A percentile compares a stretch with the other conserved stretches of the same genome.
Evolutionary conservation across 2,888 invertebrate species (phyloP).

Genomic region (Pedicia rivosa): DNA sequence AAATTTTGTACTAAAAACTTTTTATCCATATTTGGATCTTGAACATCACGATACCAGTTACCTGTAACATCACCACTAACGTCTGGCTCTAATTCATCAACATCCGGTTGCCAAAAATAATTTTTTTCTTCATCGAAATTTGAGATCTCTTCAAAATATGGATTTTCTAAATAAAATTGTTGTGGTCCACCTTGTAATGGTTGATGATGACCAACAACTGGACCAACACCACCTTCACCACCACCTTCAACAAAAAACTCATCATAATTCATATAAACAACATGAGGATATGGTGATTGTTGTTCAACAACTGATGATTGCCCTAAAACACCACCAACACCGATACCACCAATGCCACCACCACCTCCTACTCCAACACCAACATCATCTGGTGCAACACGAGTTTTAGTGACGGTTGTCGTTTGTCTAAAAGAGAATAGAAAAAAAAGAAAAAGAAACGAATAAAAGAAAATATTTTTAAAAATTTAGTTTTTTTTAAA

Average conservation of each 20-base stretch:
- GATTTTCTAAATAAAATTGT: conserved; percentile 5
- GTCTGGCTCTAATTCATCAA: conserved; percentile 3
- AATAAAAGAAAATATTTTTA: too few relatives aligned
- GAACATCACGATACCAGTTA: conserved; percentile 1
- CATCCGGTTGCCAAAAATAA: conserved; percentile 4
- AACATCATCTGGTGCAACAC: conserved; percentile 27
- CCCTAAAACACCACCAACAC: conserved; percentile 50
- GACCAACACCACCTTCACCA: conserved; percentile 1
- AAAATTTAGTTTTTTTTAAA: too few relatives aligned
- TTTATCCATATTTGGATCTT: conserved; percentile 4
- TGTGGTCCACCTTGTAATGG: conserved; percentile 1
- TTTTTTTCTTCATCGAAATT: conserved; percentile 5
- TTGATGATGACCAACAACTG: conserved; percentile 2
- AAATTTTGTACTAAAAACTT: conserved; percentile 4
- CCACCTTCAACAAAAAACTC: conserved; percentile 3
- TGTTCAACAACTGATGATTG: conserved; percentile 44
- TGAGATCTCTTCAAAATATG: conserved; percentile 5
- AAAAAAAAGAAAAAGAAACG: too few relatives aligned
- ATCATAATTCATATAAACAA: conserved; percentile 3
- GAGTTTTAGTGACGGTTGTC: background rate
- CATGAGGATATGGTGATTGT: conserved; percentile 26
- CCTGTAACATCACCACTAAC: conserved; percentile 1
- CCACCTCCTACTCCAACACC: conserved; percentile 53
- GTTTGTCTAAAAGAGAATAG: conserved; percentile 3
- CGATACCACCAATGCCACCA: conserved; percentile 30